A percentile compares a stretch with the other conserved stretches of the same genome.
phyloP scores from a whole-genome alignment of 2,888 invertebrate species.

The Papilio protenor region DNA sequence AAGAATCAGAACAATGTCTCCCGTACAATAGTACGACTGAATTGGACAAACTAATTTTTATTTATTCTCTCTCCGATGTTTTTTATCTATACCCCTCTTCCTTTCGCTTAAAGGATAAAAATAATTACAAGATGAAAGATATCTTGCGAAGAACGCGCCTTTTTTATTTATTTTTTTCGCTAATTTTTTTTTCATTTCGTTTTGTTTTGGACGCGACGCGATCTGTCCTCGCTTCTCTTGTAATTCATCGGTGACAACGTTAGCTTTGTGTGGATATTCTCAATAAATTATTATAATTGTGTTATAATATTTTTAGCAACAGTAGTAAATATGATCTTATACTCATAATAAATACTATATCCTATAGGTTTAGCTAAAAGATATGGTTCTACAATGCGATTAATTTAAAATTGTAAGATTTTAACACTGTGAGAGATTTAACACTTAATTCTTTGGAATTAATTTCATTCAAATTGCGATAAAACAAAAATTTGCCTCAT shows the following conservation, averaged over 20 bases:
- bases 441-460: too few species aligned
- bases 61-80: slow-evolving; percentile 49
- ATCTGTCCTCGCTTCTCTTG: slow-evolving; percentile 70
- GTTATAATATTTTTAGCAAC: not conserved
- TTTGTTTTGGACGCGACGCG: slow-evolving; percentile 68
- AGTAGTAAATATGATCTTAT: too few species aligned
- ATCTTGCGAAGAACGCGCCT: slow-evolving; percentile 54
- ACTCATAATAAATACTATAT: too few species aligned
- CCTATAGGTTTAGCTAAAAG: too few species aligned
- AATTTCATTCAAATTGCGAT: too few species aligned
- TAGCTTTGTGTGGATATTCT: slow-evolving; percentile 54
- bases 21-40: slow-evolving; percentile 56
- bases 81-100: slow-evolving; percentile 67
- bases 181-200: slow-evolving; percentile 60
- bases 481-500: too few species aligned
- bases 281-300: not conserved
- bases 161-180: slow-evolving; percentile 58
- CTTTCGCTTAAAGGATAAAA: slow-evolving; percentile 82
- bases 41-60: slow-evolving; percentile 78
- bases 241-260: slow-evolving; percentile 66
- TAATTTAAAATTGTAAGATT: too few species aligned
- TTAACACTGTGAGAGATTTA: too few species aligned
- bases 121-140: slow-evolving; percentile 83
- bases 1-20: slow-evolving; percentile 49
- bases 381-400: too few species aligned